These are phyloP conservation scores for Tenodera sinensis DNA, from an alignment of 2,888 invertebrate species.

Conservation along the genomic window DNA sequence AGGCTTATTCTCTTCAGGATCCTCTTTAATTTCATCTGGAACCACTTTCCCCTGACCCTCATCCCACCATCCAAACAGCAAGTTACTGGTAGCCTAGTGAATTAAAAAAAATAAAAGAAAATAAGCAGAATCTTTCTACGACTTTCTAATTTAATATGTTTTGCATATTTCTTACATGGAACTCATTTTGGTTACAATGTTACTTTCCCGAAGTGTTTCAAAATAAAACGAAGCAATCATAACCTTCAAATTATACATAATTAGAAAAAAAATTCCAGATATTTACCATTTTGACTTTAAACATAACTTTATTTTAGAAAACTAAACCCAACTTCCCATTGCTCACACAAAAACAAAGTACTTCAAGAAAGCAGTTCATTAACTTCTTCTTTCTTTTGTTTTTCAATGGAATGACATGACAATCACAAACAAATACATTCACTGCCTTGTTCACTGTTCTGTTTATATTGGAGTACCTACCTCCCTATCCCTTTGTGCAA, in stretches of 20 bases:
- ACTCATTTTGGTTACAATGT: neutral
- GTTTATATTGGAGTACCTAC: conserved; percentile 46
- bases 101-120: neutral
- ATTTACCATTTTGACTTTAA: neutral
- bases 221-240: neutral
- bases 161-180: neutral
- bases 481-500: conserved; percentile 75
- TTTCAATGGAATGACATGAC: neutral
- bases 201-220: neutral
- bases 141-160: neutral
- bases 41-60: conserved; percentile 27
- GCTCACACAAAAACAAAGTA: neutral
- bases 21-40: conserved; percentile 21
- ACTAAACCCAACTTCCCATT: neutral
- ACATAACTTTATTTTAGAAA: neutral
- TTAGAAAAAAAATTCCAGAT: too few species aligned
- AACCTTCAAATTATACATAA: neutral
- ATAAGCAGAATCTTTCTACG: neutral
- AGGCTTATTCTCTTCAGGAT: conserved; percentile 1
- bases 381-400: neutral
- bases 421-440: neutral
- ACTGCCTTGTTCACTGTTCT: neutral
- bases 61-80: conserved; percentile 39
- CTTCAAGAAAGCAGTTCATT: neutral
- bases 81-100: conserved; percentile 23